Percentiles rank a stretch among this genome's conserved stretches.
Conservation (phyloP, 2,888 invertebrate genomes). For the Eugnorisma glareosa region DNA sequence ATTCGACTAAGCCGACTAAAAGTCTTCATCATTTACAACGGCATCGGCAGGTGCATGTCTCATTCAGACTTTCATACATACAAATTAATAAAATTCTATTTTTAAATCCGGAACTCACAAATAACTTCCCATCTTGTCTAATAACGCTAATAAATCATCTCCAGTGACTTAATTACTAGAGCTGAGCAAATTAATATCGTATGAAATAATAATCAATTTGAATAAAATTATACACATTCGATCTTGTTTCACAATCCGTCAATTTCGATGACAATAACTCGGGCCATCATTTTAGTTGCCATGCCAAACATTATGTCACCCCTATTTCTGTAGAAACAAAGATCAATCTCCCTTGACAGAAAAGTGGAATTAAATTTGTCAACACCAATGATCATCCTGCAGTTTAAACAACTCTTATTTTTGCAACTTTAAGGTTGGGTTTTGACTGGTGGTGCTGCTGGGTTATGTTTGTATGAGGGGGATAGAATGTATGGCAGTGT, state of each 20-base stretch:
- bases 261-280: constrained; percentile 65
- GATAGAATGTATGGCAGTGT: constrained; percentile 86
- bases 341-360: constrained; percentile 59
- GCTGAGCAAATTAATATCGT: constrained; percentile 47
- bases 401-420: constrained; percentile 37
- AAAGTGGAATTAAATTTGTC: constrained; percentile 60
- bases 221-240: constrained; percentile 61
- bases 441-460: constrained; percentile 41
- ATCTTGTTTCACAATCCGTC: constrained; percentile 63
- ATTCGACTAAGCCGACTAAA: no score
- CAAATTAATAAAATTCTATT: constrained; percentile 18
- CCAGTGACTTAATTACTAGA: constrained; percentile 40
- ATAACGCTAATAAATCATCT: constrained; percentile 51
- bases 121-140: constrained; percentile 45
- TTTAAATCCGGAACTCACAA: constrained; percentile 41
- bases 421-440: constrained; percentile 43
- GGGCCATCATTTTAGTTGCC: constrained; percentile 52
- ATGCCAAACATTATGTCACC: constrained; percentile 22
- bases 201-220: constrained; percentile 61
- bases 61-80: constrained; percentile 41
- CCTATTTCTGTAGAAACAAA: constrained; percentile 35
- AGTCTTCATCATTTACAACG: background rate
- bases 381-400: constrained; percentile 39
- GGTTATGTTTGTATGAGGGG: constrained; percentile 62
- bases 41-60: constrained; percentile 7